phyloP scores from a whole-genome alignment of 2,797 vertebrate genomes.

The Bradypus variegatus region DNA sequence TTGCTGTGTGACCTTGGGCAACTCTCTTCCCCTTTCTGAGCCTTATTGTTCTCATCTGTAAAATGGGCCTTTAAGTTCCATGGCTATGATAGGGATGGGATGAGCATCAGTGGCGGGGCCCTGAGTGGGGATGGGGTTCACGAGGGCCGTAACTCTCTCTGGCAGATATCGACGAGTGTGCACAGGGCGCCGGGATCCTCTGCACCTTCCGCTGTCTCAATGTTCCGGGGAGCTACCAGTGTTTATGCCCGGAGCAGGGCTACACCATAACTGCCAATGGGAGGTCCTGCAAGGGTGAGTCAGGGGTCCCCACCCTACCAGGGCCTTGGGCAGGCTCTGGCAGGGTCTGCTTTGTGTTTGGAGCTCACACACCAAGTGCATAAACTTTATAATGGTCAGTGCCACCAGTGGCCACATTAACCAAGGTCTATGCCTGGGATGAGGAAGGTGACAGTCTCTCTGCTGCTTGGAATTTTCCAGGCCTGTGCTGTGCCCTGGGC shows the following conservation, averaged over 20 bases:
- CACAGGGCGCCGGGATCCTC: slow-evolving; percentile 84
- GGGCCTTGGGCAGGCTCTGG: background rate
- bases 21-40: background rate
- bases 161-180: slow-evolving; percentile 92
- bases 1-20: background rate
- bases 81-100: background rate
- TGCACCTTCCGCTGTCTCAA: slow-evolving; percentile 94
- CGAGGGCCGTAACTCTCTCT: background rate
- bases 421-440: background rate
- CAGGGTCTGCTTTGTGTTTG: fast-evolving
- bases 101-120: background rate
- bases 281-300: slow-evolving; percentile 87
- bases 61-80: background rate
- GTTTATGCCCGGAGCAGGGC: slow-evolving; percentile 86
- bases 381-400: fast-evolving
- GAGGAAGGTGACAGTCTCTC: background rate
- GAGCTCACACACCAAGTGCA: fast-evolving
- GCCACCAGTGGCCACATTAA: background rate
- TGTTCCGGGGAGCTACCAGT: slow-evolving; percentile 88
- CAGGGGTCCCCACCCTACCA: fast-evolving
- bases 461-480: background rate
- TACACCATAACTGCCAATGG: slow-evolving; percentile 87
- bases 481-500: background rate
- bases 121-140: background rate
- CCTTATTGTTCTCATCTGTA: background rate